phyloP scores from a whole-genome alignment of 2,888 invertebrate genomes.

The Napeogenes sylphis region DNA sequence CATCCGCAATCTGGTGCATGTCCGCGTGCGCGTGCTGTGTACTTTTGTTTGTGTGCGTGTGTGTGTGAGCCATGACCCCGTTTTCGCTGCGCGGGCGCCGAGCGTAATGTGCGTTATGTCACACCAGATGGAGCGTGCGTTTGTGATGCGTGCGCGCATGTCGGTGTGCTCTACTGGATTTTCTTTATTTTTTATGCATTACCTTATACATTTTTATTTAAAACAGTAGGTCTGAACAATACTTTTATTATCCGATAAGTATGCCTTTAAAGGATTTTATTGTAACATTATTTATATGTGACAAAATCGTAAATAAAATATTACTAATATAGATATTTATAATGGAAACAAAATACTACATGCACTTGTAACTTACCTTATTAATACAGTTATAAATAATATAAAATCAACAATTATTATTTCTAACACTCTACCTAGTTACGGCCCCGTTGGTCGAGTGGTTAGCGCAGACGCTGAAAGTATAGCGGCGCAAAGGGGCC shows the following conservation, averaged over 20 bases:
- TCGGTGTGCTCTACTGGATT: conserved; percentile 15
- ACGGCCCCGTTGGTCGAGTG: too few species aligned
- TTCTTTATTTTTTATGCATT: not conserved
- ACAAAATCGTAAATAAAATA: too few species aligned
- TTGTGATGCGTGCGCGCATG: conserved; percentile 12
- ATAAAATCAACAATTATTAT: too few species aligned
- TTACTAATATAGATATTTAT: too few species aligned
- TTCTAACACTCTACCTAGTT: too few species aligned
- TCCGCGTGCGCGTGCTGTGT: not conserved
- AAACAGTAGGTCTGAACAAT: too few species aligned
- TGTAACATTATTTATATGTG: too few species aligned
- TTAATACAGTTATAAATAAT: too few species aligned
- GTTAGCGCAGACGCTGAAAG: too few species aligned
- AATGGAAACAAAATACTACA: too few species aligned
- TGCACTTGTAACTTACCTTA: too few species aligned
- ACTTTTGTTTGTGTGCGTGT: conserved; percentile 24
- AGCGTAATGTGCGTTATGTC: conserved; percentile 49
- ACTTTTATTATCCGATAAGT: not conserved
- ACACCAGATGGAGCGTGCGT: conserved; percentile 44
- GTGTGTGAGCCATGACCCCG: conserved; percentile 65
- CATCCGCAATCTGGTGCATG: conserved; percentile 52
- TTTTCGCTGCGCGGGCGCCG: conserved; percentile 41
- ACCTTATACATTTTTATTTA: conserved; percentile 8
- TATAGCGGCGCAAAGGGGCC: too few species aligned
- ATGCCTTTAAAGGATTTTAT: conserved; percentile 3